Conservation (phyloP, 37 sponge, comb jelly and placozoan genomes). For the Lycopodina hypogea region DNA sequence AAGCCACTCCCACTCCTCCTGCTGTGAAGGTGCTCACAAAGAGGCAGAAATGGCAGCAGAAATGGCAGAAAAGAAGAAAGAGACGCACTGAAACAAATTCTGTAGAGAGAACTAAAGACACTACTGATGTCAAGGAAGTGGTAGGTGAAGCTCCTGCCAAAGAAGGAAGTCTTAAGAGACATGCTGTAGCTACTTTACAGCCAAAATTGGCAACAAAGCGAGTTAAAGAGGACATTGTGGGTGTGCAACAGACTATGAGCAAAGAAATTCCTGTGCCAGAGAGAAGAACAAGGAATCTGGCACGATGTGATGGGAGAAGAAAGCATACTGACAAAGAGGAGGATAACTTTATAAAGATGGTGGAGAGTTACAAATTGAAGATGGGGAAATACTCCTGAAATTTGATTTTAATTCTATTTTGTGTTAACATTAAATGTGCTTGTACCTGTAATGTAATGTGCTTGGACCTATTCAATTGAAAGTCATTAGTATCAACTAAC, state of each 20-base stretch:
- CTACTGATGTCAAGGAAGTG: no score
- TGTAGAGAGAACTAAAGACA: neutral
- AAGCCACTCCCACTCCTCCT: neutral
- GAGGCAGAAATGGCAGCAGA: conserved; percentile 36
- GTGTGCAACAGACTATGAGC: neutral
- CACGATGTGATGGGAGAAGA: neutral
- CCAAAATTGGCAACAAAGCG: no score
- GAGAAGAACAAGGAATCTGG: neutral
- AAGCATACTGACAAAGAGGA: neutral
- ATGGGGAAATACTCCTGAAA: neutral
- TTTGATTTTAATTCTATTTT: no score
- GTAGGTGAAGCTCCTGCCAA: no score
- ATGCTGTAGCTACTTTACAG: no score
- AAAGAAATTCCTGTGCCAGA: neutral
- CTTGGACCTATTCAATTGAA: no score
- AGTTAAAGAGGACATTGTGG: no score
- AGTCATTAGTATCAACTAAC: no score
- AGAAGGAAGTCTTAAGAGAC: no score
- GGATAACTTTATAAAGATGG: conserved; percentile 4
- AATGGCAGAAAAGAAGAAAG: conserved; percentile 23
- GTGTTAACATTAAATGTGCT: no score
- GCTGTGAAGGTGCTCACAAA: neutral
- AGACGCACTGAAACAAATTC: conserved; percentile 1
- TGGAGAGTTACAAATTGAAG: conserved; percentile 10
- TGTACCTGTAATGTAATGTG: no score